Conservation (phyloP, 2,797 vertebrate genomes). For the Spea hammondii region DNA sequence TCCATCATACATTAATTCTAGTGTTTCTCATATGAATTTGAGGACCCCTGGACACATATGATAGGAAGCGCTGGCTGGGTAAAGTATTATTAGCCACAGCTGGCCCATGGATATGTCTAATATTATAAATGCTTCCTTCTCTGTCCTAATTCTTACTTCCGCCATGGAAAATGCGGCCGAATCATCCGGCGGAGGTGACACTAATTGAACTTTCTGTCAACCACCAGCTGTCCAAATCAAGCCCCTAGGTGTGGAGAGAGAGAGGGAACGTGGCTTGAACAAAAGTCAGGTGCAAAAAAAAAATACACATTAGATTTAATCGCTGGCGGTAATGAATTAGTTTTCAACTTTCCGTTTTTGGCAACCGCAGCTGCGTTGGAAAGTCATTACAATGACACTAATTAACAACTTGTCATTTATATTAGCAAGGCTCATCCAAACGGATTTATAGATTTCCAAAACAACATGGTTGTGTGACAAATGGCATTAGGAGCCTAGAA, state of each 20-base stretch:
- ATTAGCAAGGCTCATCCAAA: neutral
- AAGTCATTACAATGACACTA: constrained; percentile 17
- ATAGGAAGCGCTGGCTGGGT: neutral
- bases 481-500: neutral
- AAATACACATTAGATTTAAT: constrained; percentile 9
- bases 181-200: constrained; percentile 26
- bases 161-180: neutral
- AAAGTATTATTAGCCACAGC: neutral
- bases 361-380: neutral
- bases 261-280: neutral
- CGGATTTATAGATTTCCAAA: neutral
- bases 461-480: neutral
- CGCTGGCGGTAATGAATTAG: constrained; percentile 12
- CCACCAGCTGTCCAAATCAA: constrained; percentile 22
- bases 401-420: constrained; percentile 15
- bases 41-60: neutral
- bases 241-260: constrained; percentile 11
- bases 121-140: constrained; percentile 5
- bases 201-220: constrained; percentile 28
- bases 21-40: too few relatives aligned
- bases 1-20: too few relatives aligned
- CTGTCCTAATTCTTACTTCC: neutral
- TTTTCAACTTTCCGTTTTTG: neutral
- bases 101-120: neutral
- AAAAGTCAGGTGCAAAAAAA: constrained; percentile 8